A percentile compares a stretch with the other conserved stretches of the same genome.
Conservation (phyloP, 2,797 vertebrate genomes). For the Poeciliopsis infans region DNA sequence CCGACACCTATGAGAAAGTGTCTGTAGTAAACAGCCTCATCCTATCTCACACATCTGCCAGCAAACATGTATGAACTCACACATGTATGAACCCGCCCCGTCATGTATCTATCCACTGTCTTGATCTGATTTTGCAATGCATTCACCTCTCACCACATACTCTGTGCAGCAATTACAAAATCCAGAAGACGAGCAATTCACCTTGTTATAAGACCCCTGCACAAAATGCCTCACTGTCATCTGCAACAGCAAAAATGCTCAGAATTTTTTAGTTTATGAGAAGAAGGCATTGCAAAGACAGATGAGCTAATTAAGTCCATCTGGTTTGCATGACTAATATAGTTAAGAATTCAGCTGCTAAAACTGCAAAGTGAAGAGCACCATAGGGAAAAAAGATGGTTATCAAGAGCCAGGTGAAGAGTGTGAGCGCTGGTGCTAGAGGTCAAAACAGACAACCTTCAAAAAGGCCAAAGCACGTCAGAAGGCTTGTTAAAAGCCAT, state of each 20-base stretch:
- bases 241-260: conserved; percentile 5
- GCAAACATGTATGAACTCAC: conserved; percentile 9
- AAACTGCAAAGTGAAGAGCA: background rate
- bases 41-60: background rate
- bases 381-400: background rate
- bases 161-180: background rate
- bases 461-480: conserved; percentile 18
- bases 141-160: background rate
- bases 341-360: background rate
- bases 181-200: background rate
- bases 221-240: conserved; percentile 10
- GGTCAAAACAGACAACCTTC: conserved; percentile 9
- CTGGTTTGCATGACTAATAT: conserved; percentile 4
- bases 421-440: background rate
- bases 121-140: background rate
- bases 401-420: background rate
- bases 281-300: conserved; percentile 4
- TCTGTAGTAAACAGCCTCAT: conserved; percentile 1
- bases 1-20: background rate
- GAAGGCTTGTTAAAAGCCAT: conserved; percentile 4
- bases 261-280: background rate
- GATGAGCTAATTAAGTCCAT: conserved; percentile 20
- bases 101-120: background rate
- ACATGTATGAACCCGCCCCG: background rate
- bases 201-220: background rate